Base-by-base conservation (phyloP, 2,888 invertebrate genomes). In the Pherbina coryleti region DNA sequence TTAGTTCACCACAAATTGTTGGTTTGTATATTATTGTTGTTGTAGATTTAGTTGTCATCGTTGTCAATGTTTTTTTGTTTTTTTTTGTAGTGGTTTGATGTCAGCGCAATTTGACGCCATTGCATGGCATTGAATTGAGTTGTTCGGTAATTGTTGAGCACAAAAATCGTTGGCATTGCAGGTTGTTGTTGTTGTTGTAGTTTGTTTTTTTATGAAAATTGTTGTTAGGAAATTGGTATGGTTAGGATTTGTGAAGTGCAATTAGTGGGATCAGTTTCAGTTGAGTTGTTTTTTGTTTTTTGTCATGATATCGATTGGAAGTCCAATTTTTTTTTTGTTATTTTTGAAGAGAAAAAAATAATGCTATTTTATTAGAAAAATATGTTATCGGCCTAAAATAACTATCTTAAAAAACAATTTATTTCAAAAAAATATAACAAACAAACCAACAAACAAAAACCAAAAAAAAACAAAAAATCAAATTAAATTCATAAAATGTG, bases 101-200 rank as follows among this genome's bases (percentile, higher is more conserved):
- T 86, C 87, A 87, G 84, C 83, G 84, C 85, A 87, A 87, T 88
- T 86, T 86, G 85, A 84, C 84, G 87, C 85, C 87, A 86, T 85
- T 87, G 83, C 85, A 86, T 86, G 85, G 78, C 62, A 71, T 72
- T 74, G 75, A 66, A 57, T 67, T n/a, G 71, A 51, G 44, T 72
- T 53, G 37, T 70, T 75, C 72, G 64, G 25, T 55, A 64, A 67
- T 60, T 22, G 14, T 51, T 31, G 17, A 5, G 22, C 17, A 51
- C 25, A 70, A 55, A 71, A 53, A 17, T 44, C 37, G 28, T 71
- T 75, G 66, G 84, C 67, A 76, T 77, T 76, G 69, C 31, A n/a
- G 3, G 76, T 70, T 69, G 57, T 80, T 79, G 19, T 74, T 71
- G 25, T 73, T 74, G 78, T 77, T 78, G 80, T 76, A 82, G 80